phyloP scores from a whole-genome alignment of 2,888 invertebrate genomes.

The Prosopocoilus inquinatus region DNA sequence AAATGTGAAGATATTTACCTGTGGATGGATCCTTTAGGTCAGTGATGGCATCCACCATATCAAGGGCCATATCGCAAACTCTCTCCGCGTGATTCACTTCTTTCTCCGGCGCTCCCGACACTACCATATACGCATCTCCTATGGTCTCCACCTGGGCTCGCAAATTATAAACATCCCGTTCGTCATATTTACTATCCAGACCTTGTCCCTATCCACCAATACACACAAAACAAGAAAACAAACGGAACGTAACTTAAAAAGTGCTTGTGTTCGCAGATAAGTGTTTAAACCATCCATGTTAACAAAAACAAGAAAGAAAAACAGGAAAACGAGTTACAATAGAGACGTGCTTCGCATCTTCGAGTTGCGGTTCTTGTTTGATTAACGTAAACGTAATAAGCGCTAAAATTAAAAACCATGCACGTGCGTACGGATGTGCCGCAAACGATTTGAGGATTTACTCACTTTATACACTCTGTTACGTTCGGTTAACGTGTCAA shows the following conservation, averaged over 20 bases:
- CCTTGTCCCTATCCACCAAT: slow-evolving; percentile 23
- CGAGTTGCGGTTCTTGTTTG: neutral
- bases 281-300: neutral
- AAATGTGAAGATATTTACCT: slow-evolving; percentile 52
- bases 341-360: neutral
- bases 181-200: slow-evolving; percentile 12
- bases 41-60: slow-evolving; percentile 92
- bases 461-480: slow-evolving; percentile 93
- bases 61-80: slow-evolving; percentile 93
- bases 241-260: slow-evolving; percentile 22
- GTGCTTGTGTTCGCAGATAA: slow-evolving; percentile 4
- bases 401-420: neutral
- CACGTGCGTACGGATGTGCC: neutral
- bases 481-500: slow-evolving; percentile 88
- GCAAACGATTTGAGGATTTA: slow-evolving; percentile 12
- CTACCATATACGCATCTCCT: slow-evolving; percentile 98
- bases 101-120: slow-evolving; percentile 90
- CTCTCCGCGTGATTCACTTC: slow-evolving; percentile 88
- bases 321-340: slow-evolving; percentile 1
- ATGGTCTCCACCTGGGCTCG: slow-evolving; percentile 85
- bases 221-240: slow-evolving; percentile 26
- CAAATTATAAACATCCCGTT: slow-evolving; percentile 23
- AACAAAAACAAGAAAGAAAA: slow-evolving; percentile 6
- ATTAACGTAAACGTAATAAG: neutral
- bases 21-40: slow-evolving; percentile 91